Evolutionary conservation across 2,797 vertebrate genomes (phyloP).

Genomic region (Rallus crepitans): DNA sequence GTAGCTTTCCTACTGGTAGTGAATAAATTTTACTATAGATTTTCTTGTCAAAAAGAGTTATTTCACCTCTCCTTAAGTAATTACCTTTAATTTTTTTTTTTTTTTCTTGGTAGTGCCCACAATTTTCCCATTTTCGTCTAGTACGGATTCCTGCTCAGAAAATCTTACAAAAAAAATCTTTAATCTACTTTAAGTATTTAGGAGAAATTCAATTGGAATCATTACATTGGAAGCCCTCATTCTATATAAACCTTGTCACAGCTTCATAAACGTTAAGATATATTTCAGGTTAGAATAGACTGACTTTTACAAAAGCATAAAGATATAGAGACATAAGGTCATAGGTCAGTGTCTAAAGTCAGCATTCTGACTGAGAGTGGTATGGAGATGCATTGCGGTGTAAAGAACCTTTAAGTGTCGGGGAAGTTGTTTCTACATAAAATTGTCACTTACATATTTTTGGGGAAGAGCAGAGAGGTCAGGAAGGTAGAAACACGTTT

Average conservation of each 20-base stretch:
- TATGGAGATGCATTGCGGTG: background rate
- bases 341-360: background rate
- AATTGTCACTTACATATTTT: background rate
- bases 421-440: constrained; percentile 22
- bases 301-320: background rate
- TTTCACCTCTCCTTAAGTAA: background rate
- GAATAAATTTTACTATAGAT: background rate
- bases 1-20: background rate
- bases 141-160: background rate
- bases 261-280: background rate
- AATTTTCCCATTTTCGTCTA: background rate
- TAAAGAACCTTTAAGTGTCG: background rate
- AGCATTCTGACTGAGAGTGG: background rate
- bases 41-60: background rate
- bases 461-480: background rate
- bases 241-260: background rate
- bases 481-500: background rate
- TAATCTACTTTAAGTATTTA: background rate
- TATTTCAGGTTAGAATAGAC: background rate
- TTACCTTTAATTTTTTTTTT: background rate
- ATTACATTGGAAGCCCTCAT: background rate
- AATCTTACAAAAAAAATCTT: background rate
- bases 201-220: background rate
- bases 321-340: background rate
- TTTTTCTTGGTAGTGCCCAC: background rate